Percentiles rank a stretch among this genome's conserved stretches.
phyloP scores from a whole-genome alignment of 2,888 invertebrate species.

The Drepana falcataria region DNA sequence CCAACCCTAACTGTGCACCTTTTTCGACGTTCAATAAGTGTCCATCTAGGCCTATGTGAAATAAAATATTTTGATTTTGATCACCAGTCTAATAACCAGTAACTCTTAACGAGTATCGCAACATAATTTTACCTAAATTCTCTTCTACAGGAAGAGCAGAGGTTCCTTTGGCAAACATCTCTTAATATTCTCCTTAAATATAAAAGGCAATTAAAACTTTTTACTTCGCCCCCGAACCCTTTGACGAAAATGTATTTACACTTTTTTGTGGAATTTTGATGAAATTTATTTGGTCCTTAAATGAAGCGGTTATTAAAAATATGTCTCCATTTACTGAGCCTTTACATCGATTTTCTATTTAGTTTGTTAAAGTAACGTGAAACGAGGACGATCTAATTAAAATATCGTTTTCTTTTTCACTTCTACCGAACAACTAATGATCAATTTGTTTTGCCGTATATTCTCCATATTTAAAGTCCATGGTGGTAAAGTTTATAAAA shows the following conservation, averaged over 20 bases:
- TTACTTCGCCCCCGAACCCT: constrained; percentile 22
- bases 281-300: neutral
- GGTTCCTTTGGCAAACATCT: constrained; percentile 16
- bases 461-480: too few species aligned
- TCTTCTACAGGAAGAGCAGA: neutral
- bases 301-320: neutral
- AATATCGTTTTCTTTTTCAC: too few species aligned
- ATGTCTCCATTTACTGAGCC: neutral
- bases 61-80: too few species aligned
- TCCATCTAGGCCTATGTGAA: too few species aligned
- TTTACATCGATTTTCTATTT: neutral
- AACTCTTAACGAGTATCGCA: too few species aligned
- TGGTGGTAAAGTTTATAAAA: too few species aligned
- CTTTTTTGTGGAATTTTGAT: constrained; percentile 9
- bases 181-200: constrained; percentile 16
- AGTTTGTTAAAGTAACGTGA: neutral
- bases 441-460: too few species aligned
- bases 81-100: too few species aligned
- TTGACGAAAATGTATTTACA: constrained; percentile 22
- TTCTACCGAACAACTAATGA: too few species aligned
- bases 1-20: too few species aligned
- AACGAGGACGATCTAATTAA: neutral
- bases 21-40: too few species aligned
- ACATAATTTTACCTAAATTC: too few species aligned
- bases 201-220: constrained; percentile 30